phyloP scores from a whole-genome alignment of 2,888 invertebrate genomes.

The Torymus aiolomorphi region DNA sequence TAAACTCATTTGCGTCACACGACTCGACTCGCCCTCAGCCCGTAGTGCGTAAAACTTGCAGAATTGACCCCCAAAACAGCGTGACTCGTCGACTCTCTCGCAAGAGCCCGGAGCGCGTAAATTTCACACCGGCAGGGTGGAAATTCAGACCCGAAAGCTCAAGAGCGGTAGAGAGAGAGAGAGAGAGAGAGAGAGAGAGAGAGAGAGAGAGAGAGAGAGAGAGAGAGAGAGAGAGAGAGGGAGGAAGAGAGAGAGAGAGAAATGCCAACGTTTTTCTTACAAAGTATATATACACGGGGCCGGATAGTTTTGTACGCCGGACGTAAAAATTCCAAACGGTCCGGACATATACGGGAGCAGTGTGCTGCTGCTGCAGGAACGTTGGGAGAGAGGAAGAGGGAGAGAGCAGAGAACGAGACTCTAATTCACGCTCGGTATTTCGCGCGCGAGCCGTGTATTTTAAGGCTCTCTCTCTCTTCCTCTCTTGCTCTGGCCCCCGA shows the following conservation, averaged over 20 bases:
- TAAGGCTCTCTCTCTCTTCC: conserved; percentile 67
- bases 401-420: conserved; percentile 57
- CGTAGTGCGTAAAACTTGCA: conserved; percentile 6
- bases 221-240: background rate
- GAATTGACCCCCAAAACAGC: conserved; percentile 18
- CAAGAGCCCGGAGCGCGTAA: background rate
- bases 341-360: conserved; percentile 56
- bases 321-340: conserved; percentile 72
- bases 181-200: background rate
- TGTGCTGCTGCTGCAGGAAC: background rate
- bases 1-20: too few species aligned
- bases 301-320: conserved; percentile 57
- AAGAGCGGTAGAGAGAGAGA: background rate
- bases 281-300: conserved; percentile 9
- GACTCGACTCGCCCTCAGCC: background rate
- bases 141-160: background rate
- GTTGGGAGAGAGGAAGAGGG: background rate
- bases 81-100: conserved; percentile 1
- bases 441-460: conserved; percentile 70
- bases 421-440: conserved; percentile 74
- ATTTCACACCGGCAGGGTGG: background rate
- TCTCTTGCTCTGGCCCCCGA: conserved; percentile 51
- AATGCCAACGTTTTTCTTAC: conserved; percentile 33
- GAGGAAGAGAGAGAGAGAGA: background rate
- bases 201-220: background rate